Conservation (phyloP, 2,113 vertebrate genomes). For the Muscicapa adusta region DNA sequence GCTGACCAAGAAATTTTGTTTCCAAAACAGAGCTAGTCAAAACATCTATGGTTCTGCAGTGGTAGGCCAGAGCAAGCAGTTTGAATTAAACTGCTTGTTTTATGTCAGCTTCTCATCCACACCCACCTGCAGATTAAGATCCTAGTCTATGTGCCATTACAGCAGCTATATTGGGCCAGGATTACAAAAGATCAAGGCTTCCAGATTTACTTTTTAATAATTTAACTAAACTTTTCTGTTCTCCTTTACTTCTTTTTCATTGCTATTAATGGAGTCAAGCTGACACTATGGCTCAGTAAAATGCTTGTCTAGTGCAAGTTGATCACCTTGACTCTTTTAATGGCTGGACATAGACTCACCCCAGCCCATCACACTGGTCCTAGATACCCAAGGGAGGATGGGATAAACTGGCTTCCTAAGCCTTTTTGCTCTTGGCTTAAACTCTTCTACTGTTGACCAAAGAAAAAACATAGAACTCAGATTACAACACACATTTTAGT, state of each 20-base stretch:
- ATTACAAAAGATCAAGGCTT: not conserved
- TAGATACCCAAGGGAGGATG: not conserved
- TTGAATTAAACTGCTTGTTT: not conserved
- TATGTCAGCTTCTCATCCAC: not conserved
- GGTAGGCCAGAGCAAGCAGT: not conserved
- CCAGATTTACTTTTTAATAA: not conserved
- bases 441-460: not conserved
- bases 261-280: not conserved
- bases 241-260: not conserved
- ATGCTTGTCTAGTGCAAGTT: not conserved
- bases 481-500: not conserved
- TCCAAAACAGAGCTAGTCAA: not conserved
- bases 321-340: not conserved
- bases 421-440: not conserved
- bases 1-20: not conserved
- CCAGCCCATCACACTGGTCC: not conserved
- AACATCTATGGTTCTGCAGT: not conserved
- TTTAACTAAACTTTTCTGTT: not conserved
- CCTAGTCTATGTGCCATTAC: not conserved
- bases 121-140: not conserved
- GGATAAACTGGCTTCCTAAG: not conserved
- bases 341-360: not conserved
- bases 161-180: not conserved
- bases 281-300: not conserved
- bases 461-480: not conserved